A percentile compares a stretch with the other conserved stretches of the same genome.
Evolutionary conservation across 2,888 invertebrate genomes (phyloP).

Genomic region (Leptinotarsa peninsularis): DNA sequence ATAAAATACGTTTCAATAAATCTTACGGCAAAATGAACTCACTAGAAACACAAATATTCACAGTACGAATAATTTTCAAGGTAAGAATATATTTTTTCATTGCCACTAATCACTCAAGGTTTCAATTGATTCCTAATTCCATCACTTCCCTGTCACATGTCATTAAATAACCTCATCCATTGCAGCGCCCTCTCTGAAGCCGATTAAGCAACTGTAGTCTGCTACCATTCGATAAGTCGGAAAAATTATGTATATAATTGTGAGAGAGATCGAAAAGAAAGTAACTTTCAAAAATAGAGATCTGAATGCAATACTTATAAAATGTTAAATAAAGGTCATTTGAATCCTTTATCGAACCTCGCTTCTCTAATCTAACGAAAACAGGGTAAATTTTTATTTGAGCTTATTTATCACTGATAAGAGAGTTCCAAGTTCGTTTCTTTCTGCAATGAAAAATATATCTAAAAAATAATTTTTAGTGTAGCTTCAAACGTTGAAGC

Average conservation of each 20-base stretch:
- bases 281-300: neutral
- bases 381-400: slow-evolving; percentile 56
- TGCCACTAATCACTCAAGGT: neutral
- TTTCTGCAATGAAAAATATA: slow-evolving; percentile 46
- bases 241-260: neutral
- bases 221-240: no score
- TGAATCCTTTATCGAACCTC: slow-evolving; percentile 51
- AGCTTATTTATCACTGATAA: slow-evolving; percentile 56
- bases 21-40: no score
- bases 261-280: neutral
- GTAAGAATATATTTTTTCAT: no score
- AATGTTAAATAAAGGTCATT: slow-evolving; percentile 49
- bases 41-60: no score
- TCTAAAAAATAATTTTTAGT: slow-evolving; percentile 54
- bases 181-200: no score
- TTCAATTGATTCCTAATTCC: no score
- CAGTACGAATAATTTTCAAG: no score
- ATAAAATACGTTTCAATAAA: no score
- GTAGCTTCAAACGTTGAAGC: slow-evolving; percentile 35
- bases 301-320: slow-evolving; percentile 28
- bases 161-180: no score
- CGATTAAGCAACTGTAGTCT: no score
- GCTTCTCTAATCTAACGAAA: slow-evolving; percentile 54
- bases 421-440: slow-evolving; percentile 59
- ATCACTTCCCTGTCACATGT: no score